Evolutionary conservation across 64 coral and sea anemone species (phyloP).

Genomic region (Cladopsammia gracilis): DNA sequence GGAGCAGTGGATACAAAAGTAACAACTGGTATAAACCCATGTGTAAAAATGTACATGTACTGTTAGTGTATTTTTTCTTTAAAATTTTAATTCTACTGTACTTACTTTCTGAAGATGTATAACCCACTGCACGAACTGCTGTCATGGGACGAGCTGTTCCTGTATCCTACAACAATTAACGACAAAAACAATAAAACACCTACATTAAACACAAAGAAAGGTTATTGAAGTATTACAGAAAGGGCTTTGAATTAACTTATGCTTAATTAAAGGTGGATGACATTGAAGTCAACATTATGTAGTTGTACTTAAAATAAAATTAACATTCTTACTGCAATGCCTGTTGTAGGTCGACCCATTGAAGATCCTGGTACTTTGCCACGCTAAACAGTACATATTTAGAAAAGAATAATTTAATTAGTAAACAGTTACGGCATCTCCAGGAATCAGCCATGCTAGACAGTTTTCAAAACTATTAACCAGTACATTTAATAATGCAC

Average conservation of each 20-base stretch:
- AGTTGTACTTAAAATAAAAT: neutral
- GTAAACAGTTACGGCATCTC: no score
- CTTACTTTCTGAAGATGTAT: slow-evolving; percentile 84
- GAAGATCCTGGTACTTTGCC: slow-evolving; percentile 95
- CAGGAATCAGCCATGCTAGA: no score
- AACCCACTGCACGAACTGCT: slow-evolving; percentile 94
- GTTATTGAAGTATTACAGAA: no score
- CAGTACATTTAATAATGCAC: no score
- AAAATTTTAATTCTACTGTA: neutral
- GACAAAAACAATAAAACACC: neutral
- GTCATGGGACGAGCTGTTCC: slow-evolving; percentile 96
- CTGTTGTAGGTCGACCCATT: slow-evolving; percentile 97
- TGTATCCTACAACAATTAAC: slow-evolving; percentile 72
- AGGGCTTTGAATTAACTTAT: no score
- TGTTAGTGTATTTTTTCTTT: no score
- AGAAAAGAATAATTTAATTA: neutral
- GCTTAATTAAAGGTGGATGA: neutral
- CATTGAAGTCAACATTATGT: neutral
- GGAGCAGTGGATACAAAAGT: no score
- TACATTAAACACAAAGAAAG: no score
- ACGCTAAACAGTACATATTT: slow-evolving; percentile 38
- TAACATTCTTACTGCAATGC: slow-evolving; percentile 85
- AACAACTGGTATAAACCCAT: no score
- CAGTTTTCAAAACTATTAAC: no score
- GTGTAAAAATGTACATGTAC: no score